These are phyloP conservation scores for Oryzias sinensis DNA, from an alignment of 2,797 vertebrate species.

Conservation along the genomic window DNA sequence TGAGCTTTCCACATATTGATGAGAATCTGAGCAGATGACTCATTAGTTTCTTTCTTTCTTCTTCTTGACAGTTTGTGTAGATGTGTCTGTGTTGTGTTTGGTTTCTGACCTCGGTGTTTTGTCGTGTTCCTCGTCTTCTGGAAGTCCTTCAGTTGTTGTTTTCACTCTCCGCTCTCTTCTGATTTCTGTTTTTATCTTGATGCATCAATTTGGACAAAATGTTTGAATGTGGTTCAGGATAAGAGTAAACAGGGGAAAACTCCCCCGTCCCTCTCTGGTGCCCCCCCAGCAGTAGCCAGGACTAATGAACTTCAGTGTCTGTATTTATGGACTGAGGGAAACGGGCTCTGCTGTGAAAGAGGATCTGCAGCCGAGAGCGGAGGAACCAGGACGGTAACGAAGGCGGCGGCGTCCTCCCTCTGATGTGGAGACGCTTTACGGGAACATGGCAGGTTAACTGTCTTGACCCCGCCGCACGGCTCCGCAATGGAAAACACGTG, in stretches of 20 bases:
- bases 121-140: too few species aligned
- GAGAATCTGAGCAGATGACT: too few species aligned
- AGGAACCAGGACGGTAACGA: conserved; percentile 2
- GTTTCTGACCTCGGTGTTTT: too few species aligned
- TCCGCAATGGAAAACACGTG: background rate
- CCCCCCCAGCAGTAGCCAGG: conserved; percentile 7
- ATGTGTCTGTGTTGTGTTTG: too few species aligned
- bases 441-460: conserved; percentile 14
- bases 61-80: too few species aligned
- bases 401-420: background rate
- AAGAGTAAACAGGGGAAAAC: background rate
- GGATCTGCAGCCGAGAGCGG: background rate
- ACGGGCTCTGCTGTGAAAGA: conserved; percentile 6
- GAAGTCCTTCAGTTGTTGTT: too few species aligned
- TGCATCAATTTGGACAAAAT: conserved; percentile 2
- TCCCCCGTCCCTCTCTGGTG: conserved; percentile 1
- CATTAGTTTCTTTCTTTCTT: too few species aligned
- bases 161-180: background rate
- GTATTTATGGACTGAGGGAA: conserved; percentile 29
- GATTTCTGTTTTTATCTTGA: background rate
- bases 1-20: too few species aligned
- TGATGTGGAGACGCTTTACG: conserved; percentile 27
- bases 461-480: conserved; percentile 3
- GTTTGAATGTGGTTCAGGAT: background rate
- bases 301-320: conserved; percentile 35